Conservation (phyloP, 2,888 invertebrate species). For the Stramonita haemastoma region DNA sequence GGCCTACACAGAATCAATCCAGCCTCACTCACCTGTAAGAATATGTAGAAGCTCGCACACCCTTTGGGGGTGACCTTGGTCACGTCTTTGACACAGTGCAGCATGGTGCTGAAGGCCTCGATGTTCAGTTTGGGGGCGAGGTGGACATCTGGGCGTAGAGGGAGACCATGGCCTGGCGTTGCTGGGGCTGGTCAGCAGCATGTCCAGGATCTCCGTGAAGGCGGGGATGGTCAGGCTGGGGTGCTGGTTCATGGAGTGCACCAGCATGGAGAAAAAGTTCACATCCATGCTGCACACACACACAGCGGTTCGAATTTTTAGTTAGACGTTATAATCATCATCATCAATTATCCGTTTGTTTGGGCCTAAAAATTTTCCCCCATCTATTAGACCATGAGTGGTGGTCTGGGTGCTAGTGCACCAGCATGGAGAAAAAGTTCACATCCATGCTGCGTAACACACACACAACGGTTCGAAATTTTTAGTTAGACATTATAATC, state of each 20-base stretch:
- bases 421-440: slow-evolving; percentile 19
- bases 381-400: too few species aligned
- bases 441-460: slow-evolving; percentile 26
- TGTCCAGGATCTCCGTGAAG: slow-evolving; percentile 16
- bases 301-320: background rate
- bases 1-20: background rate
- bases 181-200: background rate
- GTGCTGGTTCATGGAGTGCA: slow-evolving; percentile 9
- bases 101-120: background rate
- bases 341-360: too few species aligned
- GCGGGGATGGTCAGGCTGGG: background rate
- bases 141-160: background rate
- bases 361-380: too few species aligned
- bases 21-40: background rate
- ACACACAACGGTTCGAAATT: background rate
- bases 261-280: slow-evolving; percentile 19
- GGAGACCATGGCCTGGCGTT: background rate
- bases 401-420: background rate
- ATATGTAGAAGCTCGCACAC: background rate
- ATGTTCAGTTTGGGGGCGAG: background rate
- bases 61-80: background rate
- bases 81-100: background rate
- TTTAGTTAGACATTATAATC: too few species aligned
- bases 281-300: slow-evolving; percentile 20
- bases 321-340: too few species aligned